phyloP scores from a whole-genome alignment of 2,888 invertebrate genomes.

The Augiades crinisus region DNA sequence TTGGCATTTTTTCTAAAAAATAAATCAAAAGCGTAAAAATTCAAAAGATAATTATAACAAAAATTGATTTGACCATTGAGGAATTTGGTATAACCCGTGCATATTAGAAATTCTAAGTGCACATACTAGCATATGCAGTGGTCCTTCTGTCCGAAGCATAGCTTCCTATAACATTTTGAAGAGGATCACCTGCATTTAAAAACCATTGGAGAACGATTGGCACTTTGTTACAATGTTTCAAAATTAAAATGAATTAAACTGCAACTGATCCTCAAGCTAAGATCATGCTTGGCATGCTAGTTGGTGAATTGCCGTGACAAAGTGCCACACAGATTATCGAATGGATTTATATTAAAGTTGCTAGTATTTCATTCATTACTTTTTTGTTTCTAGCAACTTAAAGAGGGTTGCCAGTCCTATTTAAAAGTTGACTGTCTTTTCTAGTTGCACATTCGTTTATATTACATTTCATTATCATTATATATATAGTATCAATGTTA shows the following conservation, averaged over 20 bases:
- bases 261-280: conserved; percentile 42
- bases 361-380: conserved; percentile 34
- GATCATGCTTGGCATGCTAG: conserved; percentile 19
- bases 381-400: conserved; percentile 54
- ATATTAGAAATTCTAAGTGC: no score
- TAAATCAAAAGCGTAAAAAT: no score
- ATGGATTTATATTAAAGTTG: conserved; percentile 33
- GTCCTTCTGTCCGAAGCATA: conserved; percentile 22
- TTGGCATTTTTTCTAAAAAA: no score
- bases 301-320: conserved; percentile 34
- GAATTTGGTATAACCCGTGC: no score
- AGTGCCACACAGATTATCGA: conserved; percentile 56
- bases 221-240: conserved; percentile 23
- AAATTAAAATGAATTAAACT: neutral
- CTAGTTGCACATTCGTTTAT: no score
- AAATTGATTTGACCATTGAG: no score
- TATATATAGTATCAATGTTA: no score
- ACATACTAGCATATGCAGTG: conserved; percentile 23
- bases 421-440: no score
- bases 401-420: conserved; percentile 56
- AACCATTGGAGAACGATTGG: neutral
- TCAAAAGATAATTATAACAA: no score
- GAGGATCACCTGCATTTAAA: conserved; percentile 24
- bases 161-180: conserved; percentile 18
- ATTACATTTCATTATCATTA: neutral